Base-by-base conservation (phyloP, 2,113 vertebrate genomes). In the Emydura subglobosa region DNA sequence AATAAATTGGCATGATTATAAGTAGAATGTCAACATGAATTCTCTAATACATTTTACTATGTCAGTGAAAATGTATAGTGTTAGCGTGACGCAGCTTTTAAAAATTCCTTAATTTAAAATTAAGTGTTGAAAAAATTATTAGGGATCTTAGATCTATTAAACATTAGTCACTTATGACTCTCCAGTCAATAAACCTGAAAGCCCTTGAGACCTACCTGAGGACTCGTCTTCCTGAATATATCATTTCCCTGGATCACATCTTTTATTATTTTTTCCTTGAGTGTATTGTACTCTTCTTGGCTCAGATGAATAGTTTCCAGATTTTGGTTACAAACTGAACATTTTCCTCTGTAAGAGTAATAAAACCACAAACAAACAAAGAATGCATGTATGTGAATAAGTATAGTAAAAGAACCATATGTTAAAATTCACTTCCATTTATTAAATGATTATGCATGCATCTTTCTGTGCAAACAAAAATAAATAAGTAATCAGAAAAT, bases 171-270 rank as follows among this genome's bases (percentile, higher is more conserved):
- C 17, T 1, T 14, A n/a, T 27, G 49, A 86, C 42, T 21, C 24
- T 84, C 51, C n/a, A 10, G 82, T 6, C 65, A 88, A 51, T 3
- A 27, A 86, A 53, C 7, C 47, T 39, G 81, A 47, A 4, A 61
- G 50, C 0, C 0, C 25, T 22, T 10, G 74, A 81, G 55, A 91
- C 97, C 87, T 79, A 99, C 99, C 99, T 99, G 86, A 14, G 99
- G 99, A 53, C 98, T 99, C 8, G 99, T 99, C 97, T 99, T 99
- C 24, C 97, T 99, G 54, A 99, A 99, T 85, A 98, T 97, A 89
- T 99, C 99, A 50, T 44, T 94, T 29, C 99, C 99, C 91, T 99
- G 97, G 84, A 99, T 99, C 93, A 99, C 98, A 0, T 99, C 98
- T 2, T 42, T 97, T 97, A 99, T 98, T 96, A 99, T 98, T 94